Evolutionary conservation across 2,888 invertebrate species (phyloP), one percentile per base, ranked within the genome.

Genomic region (Cheilosia scutellata): DNA sequence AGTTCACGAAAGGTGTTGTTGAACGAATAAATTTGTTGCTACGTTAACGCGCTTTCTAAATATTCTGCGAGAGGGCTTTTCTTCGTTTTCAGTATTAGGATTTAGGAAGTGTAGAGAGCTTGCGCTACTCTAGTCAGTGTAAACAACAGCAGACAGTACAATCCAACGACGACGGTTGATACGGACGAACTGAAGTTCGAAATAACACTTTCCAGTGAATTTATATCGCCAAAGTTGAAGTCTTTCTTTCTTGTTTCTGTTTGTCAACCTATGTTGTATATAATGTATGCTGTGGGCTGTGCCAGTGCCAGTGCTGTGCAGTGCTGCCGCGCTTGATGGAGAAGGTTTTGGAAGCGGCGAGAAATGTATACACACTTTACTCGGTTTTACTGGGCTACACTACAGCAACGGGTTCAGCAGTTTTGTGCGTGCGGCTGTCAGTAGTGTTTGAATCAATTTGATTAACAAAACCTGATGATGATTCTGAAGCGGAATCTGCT

Each of bases 141-240:
- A 13, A 63, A 71, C 58, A 76, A 47, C 25, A 53, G 68, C 33
- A 58, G 53, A 68, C 57, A 82, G 62, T 66, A 82, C 79, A 86
- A 77, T 77, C 82, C 86, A 86, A 86, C 82, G 86, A 68, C 86
- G 76, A 86, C 86, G 82, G 72, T 86, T 86, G 86, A 82, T 86
- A 82, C 82, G 63, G 76, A 86, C 82, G 76, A 77, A 86, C 86
- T 86, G 86, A 86, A 86, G 86, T 82, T 86, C 76, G 82, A 77
- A 82, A 86, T 86, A 80, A 77, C 77, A 60, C 66, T 82, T 76
- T 58, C 76, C 86, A 77, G 62, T 82, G 86, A 82, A 76, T 82
- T 86, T 82, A 86, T 86, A 82, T 80, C 80, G 68, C 86, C 57
- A 76, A 86, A 82, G 77, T 77, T 86, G 86, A 66, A 77, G 51